Percentiles rank a stretch among this genome's conserved stretches.
Conservation (phyloP, 2,113 vertebrate genomes). For the Boleophthalmus pectinirostris region DNA sequence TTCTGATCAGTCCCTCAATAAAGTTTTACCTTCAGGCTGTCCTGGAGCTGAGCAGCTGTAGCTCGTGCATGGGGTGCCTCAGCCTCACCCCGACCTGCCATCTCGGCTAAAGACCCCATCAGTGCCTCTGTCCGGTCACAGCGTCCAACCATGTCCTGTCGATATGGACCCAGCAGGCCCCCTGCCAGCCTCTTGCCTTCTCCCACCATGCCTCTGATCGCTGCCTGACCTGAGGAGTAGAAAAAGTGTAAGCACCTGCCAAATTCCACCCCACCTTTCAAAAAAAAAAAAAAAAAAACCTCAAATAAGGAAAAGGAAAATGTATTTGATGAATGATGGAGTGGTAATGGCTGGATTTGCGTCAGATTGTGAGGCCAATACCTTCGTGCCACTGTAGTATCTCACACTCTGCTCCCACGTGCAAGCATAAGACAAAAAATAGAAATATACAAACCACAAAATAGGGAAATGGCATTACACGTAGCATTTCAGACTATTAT, state of each 20-base stretch:
- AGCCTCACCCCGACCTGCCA: conserved; percentile 89
- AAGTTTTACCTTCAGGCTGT: conserved; percentile 87
- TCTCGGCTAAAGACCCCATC: conserved; percentile 86
- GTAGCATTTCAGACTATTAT: not conserved
- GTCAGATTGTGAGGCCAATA: conserved; percentile 29
- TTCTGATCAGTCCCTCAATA: not conserved
- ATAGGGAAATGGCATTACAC: conserved; percentile 13
- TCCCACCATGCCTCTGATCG: conserved; percentile 93
- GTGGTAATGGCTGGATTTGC: not conserved
- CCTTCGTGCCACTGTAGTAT: conserved; percentile 68
- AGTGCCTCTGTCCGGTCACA: conserved; percentile 92
- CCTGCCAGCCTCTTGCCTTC: conserved; percentile 92
- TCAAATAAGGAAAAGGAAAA: not conserved
- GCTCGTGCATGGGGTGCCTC: conserved; percentile 89
- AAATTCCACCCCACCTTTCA: not conserved
- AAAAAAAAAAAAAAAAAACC: not conserved
- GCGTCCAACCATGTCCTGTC: conserved; percentile 90
- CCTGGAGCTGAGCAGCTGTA: conserved; percentile 89
- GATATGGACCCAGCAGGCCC: conserved; percentile 90
- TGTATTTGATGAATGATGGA: not conserved
- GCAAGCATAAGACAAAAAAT: conserved; percentile 55
- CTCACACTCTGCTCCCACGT: conserved; percentile 70
- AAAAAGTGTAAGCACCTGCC: conserved; percentile 3
- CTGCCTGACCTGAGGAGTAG: conserved; percentile 87
- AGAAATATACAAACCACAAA: conserved; percentile 44